Conservation (phyloP, 2,797 vertebrate genomes). For the Lepus oiostolus region DNA sequence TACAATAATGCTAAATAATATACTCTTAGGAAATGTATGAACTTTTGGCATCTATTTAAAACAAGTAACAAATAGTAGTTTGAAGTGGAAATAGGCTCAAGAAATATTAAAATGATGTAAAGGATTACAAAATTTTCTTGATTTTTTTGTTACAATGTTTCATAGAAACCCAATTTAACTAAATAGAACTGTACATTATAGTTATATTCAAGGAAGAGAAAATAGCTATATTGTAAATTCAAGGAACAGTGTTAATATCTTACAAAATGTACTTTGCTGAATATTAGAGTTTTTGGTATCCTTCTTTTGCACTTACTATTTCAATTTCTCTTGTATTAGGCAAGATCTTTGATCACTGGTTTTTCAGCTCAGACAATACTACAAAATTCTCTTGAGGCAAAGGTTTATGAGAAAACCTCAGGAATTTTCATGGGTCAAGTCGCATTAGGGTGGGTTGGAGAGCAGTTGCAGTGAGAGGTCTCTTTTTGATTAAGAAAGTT, state of each 20-base stretch:
- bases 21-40: neutral
- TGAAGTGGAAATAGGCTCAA: conserved; percentile 30
- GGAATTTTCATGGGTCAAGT: conserved; percentile 52
- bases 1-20: neutral
- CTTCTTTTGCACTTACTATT: conserved; percentile 26
- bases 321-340: neutral
- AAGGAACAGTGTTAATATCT: neutral
- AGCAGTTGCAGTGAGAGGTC: neutral
- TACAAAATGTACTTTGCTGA: neutral
- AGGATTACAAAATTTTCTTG: neutral
- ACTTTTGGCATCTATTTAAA: conserved; percentile 27
- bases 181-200: neutral
- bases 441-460: neutral
- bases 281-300: neutral
- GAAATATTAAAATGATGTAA: neutral
- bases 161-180: conserved; percentile 15
- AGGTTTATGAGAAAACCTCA: conserved; percentile 45
- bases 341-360: conserved; percentile 46
- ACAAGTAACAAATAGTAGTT: conserved; percentile 21
- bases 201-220: neutral
- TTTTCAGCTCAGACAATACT: neutral
- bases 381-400: conserved; percentile 49
- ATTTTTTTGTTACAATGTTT: neutral
- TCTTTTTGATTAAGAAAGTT: neutral
- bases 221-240: conserved; percentile 15